Conservation (phyloP, 1,140 invertebrate genomes). For the Drosophila seguyi region DNA sequence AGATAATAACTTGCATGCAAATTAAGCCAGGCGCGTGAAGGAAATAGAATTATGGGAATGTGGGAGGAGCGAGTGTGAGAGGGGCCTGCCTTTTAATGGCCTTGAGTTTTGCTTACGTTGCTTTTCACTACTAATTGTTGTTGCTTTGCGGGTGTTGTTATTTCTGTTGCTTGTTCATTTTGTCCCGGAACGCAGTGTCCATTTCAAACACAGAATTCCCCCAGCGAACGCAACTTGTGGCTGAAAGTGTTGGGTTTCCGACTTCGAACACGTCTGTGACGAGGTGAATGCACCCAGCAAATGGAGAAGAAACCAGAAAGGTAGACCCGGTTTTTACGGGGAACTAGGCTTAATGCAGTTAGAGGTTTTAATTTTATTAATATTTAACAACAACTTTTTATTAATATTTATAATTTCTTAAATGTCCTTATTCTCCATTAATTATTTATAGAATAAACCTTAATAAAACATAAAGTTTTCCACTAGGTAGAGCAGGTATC, state of each 20-base stretch:
- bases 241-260: constrained; percentile 16
- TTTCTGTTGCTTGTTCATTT: constrained; percentile 7
- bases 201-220: constrained; percentile 32
- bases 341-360: not conserved
- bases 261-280: constrained; percentile 1
- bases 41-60: not conserved
- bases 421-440: too few species aligned
- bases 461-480: not conserved
- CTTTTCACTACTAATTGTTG: constrained; percentile 1
- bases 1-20: constrained; percentile 9
- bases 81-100: constrained; percentile 13
- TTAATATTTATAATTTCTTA: not conserved
- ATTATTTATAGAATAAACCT: not conserved
- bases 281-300: constrained; percentile 24
- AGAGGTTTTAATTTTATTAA: too few species aligned
- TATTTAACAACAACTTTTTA: too few species aligned
- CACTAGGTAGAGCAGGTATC: not conserved
- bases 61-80: not conserved
- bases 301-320: not conserved
- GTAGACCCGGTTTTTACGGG: not conserved
- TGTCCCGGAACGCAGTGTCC: constrained; percentile 3
- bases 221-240: constrained; percentile 4
- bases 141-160: constrained; percentile 7
- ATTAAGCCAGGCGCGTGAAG: constrained; percentile 1
- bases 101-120: constrained; percentile 32